These are phyloP conservation scores for Odontocerum albicorne DNA, from an alignment of 2,888 invertebrate species.

Conservation along the genomic window DNA sequence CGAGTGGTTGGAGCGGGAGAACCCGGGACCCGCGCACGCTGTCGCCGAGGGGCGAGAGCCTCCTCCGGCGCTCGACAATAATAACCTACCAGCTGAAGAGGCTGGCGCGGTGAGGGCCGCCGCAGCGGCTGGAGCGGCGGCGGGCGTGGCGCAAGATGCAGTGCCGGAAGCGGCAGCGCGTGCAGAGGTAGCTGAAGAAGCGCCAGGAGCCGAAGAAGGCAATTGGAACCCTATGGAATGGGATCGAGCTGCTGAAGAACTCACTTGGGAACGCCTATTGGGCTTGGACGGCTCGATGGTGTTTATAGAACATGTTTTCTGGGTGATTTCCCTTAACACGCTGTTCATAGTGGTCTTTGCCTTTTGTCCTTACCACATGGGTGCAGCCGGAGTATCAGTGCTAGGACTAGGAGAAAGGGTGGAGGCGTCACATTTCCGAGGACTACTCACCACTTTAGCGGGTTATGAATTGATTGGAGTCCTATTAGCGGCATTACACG, in stretches of 20 bases:
- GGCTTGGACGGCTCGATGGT: constrained; percentile 96
- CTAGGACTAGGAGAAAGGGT: constrained; percentile 70
- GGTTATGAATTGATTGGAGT: constrained; percentile 93
- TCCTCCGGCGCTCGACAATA: constrained; percentile 47
- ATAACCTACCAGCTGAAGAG: constrained; percentile 51
- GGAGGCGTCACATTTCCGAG: constrained; percentile 78
- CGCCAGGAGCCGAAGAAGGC: constrained; percentile 68
- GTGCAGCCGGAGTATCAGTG: constrained; percentile 77
- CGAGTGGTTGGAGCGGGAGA: constrained; percentile 88
- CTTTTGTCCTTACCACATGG: constrained; percentile 95
- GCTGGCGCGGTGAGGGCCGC: constrained; percentile 42
- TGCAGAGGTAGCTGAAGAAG: constrained; percentile 43
- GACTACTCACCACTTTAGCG: constrained; percentile 86
- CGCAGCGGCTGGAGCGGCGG: constrained; percentile 39
- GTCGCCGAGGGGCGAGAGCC: constrained; percentile 47
- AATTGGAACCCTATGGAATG: constrained; percentile 99
- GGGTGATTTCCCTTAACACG: constrained; percentile 97
- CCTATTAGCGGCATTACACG: constrained; percentile 79
- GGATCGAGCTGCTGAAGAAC: constrained; percentile 96
- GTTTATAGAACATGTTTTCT: constrained; percentile 98
- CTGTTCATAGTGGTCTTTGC: constrained; percentile 97
- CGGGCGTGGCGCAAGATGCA: constrained; percentile 40
- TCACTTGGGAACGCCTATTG: constrained; percentile 96
- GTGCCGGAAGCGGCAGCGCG: constrained; percentile 44
- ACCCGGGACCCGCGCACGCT: constrained; percentile 52